Percentiles rank a stretch among this genome's conserved stretches.
These are phyloP conservation scores for Cyanocitta stelleri DNA, from an alignment of 2,113 vertebrate species.

Conservation along the genomic window DNA sequence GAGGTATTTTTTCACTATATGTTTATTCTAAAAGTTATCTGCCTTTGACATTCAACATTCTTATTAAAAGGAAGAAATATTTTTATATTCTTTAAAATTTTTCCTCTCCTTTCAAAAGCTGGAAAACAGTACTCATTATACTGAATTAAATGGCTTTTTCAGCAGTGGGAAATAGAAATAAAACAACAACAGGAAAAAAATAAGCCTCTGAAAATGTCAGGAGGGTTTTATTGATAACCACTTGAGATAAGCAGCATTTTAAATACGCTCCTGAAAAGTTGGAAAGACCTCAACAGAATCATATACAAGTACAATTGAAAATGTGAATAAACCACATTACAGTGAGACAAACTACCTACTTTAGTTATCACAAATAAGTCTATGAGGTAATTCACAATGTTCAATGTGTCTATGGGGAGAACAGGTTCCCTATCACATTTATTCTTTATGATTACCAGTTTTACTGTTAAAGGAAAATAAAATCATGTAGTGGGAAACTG, in stretches of 20 bases:
- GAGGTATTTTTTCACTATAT: background rate
- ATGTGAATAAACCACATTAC: background rate
- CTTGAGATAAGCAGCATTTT: background rate
- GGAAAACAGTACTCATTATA: background rate
- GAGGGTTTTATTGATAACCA: background rate
- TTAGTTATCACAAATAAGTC: background rate
- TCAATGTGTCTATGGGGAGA: background rate
- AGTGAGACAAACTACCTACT: background rate
- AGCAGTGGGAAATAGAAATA: background rate
- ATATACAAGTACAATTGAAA: background rate
- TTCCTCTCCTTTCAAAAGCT: background rate
- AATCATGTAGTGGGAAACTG: background rate
- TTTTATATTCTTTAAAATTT: background rate
- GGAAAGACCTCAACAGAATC: background rate
- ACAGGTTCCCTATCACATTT: background rate
- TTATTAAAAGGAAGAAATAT: background rate
- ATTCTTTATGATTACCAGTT: background rate
- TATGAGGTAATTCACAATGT: background rate
- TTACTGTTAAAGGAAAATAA: background rate
- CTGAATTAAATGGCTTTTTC: background rate
- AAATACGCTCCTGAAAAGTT: background rate
- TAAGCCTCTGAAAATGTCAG: background rate
- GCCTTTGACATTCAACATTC: background rate
- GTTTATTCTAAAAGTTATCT: background rate
- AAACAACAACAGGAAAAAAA: background rate